A percentile compares a stretch with the other conserved stretches of the same genome.
phyloP scores from a whole-genome alignment of 53 echinoderm and acorn worm genomes.

The Patiria pectinifera region DNA sequence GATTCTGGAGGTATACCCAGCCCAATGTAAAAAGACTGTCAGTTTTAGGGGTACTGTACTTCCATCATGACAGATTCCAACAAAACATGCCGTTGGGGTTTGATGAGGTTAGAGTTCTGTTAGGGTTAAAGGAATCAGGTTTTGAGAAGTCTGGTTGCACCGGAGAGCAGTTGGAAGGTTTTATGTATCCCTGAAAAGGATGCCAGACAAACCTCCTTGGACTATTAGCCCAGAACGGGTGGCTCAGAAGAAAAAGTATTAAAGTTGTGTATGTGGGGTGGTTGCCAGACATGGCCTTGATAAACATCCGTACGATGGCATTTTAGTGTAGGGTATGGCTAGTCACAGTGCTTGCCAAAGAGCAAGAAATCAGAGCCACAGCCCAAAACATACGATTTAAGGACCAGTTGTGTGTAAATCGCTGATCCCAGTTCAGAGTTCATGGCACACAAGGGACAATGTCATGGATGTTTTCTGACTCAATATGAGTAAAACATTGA shows the following conservation, averaged over 20 bases:
- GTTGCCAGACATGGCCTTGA: conserved; percentile 4
- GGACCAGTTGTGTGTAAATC: neutral
- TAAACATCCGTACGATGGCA: too few relatives aligned
- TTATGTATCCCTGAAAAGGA: neutral
- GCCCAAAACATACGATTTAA: neutral
- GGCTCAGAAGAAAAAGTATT: neutral
- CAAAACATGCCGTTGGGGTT: too few relatives aligned
- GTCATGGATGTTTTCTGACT: too few relatives aligned
- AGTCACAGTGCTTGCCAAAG: neutral
- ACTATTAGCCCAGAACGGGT: neutral
- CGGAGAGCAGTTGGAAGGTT: neutral
- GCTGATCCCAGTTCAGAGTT: neutral
- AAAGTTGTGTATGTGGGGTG: neutral
- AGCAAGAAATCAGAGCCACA: neutral
- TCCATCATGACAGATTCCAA: too few relatives aligned
- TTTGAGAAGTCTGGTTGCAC: neutral
- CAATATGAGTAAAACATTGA: too few relatives aligned
- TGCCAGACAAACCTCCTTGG: neutral
- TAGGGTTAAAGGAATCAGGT: too few relatives aligned
- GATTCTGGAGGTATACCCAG: too few relatives aligned
- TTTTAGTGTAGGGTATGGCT: neutral
- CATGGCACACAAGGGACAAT: too few relatives aligned
- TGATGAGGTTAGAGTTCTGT: too few relatives aligned
- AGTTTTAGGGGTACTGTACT: too few relatives aligned
- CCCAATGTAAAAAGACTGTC: too few relatives aligned